Percentiles rank a stretch among this genome's conserved stretches.
Conservation (phyloP, 1,140 invertebrate genomes). For the Geopemphigus sp. region DNA sequence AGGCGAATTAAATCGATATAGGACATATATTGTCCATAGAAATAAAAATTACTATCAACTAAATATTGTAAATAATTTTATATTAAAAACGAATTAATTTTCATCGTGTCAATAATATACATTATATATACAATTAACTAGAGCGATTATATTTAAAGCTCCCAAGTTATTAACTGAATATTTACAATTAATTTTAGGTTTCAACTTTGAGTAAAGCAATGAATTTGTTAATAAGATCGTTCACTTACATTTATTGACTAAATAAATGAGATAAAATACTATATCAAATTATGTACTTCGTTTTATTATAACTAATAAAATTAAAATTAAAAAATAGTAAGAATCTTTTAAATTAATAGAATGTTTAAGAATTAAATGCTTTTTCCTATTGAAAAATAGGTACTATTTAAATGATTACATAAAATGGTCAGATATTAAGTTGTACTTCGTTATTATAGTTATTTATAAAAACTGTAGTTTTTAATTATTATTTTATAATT, state of each 20-base stretch:
- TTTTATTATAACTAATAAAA: background rate
- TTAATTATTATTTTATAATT: background rate
- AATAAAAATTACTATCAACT: background rate
- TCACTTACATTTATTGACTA: constrained; percentile 4
- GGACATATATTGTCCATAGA: no score
- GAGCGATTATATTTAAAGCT: no score
- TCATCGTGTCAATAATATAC: no score
- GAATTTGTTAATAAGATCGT: background rate
- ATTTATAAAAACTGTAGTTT: background rate
- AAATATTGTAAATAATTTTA: background rate
- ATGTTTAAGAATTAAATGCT: background rate
- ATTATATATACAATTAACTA: no score
- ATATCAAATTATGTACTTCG: background rate
- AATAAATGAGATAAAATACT: background rate
- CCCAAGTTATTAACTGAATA: background rate
- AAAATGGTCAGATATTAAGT: no score
- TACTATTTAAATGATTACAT: no score
- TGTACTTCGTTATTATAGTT: background rate
- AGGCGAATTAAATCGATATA: no score
- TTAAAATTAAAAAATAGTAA: background rate
- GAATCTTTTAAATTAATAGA: background rate
- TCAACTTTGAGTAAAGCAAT: background rate
- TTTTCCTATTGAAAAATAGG: background rate
- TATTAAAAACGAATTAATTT: no score
- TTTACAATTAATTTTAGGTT: background rate